Percentiles rank a stretch among this genome's conserved stretches.
Conservation (phyloP, 2,888 invertebrate species). For the Zygogramma bicolorata region DNA sequence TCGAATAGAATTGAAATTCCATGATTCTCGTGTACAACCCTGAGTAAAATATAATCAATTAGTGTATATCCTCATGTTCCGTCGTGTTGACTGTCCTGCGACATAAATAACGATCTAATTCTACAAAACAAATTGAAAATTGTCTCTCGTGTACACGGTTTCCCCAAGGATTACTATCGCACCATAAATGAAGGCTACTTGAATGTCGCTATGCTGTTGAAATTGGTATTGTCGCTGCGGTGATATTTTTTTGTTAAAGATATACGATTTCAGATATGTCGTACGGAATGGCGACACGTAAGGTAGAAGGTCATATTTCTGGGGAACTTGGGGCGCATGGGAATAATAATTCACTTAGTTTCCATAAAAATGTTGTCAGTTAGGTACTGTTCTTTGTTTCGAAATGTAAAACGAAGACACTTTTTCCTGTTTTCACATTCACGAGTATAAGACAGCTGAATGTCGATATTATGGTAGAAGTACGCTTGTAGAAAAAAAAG, state of each 20-base stretch:
- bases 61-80: background rate
- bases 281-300: background rate
- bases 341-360: background rate
- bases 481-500: too few relatives aligned
- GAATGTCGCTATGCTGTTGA: background rate
- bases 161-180: background rate
- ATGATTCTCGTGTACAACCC: too few relatives aligned
- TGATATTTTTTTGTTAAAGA: conserved; percentile 9
- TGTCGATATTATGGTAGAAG: too few relatives aligned
- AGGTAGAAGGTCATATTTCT: background rate
- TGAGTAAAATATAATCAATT: too few relatives aligned
- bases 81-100: background rate
- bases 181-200: background rate
- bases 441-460: too few relatives aligned
- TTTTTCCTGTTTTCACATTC: too few relatives aligned
- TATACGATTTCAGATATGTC: background rate
- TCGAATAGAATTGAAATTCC: too few relatives aligned
- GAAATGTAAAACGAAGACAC: too few relatives aligned
- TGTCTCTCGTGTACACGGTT: background rate
- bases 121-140: conserved; percentile 2
- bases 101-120: background rate
- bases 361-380: too few relatives aligned
- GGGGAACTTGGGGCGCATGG: background rate
- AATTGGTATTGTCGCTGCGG: conserved; percentile 8
- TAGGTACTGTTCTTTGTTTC: background rate